These are phyloP conservation scores for Mimachlamys varia DNA, from an alignment of 2,888 invertebrate genomes.

Conservation along the genomic window DNA sequence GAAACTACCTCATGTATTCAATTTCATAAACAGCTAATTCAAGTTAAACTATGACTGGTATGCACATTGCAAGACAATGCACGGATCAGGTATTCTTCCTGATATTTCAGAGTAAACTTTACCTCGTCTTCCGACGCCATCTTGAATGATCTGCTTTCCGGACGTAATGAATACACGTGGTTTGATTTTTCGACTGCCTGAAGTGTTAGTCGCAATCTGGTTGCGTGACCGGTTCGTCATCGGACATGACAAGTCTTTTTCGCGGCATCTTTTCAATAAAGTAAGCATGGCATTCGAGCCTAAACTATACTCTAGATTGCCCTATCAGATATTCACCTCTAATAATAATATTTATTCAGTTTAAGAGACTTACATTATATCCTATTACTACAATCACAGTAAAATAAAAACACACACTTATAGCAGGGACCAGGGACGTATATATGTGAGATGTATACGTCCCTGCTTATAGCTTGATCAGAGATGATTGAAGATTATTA, in stretches of 20 bases:
- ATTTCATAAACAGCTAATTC: background rate
- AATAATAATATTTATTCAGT: too few relatives aligned
- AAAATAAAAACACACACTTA: too few relatives aligned
- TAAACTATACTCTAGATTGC: too few relatives aligned
- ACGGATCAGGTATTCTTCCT: background rate
- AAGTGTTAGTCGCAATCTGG: background rate
- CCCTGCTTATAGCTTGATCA: too few relatives aligned
- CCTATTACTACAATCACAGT: too few relatives aligned
- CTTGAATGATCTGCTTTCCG: background rate
- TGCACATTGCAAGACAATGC: background rate
- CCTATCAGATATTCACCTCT: too few relatives aligned
- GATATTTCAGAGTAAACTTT: background rate
- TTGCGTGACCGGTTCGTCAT: background rate
- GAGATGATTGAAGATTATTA: too few relatives aligned
- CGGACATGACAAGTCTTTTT: background rate
- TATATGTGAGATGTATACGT: too few relatives aligned
- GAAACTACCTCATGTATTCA: background rate
- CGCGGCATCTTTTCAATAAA: too few relatives aligned
- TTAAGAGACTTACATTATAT: too few relatives aligned
- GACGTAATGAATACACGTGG: slow-evolving; percentile 24
- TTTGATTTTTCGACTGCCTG: background rate
- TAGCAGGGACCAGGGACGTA: too few relatives aligned
- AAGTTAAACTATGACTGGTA: background rate
- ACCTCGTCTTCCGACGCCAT: slow-evolving; percentile 31
- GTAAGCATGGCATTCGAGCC: too few relatives aligned